Conservation (phyloP, 2,888 invertebrate species). For the Meghimatium bilineatum region DNA sequence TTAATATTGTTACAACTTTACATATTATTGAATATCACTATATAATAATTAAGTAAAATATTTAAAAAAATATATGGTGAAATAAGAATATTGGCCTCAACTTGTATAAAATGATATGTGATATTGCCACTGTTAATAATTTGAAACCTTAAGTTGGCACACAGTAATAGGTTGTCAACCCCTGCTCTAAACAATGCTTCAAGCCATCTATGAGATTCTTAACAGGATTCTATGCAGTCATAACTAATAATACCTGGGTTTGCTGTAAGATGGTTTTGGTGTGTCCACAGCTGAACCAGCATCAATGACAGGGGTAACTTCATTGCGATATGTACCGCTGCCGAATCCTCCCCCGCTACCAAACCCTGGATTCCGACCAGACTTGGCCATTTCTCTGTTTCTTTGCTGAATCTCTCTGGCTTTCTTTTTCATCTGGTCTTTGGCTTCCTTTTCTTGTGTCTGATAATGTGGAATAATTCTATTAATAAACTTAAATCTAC, state of each 20-base stretch:
- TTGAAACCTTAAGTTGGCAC: too few species aligned
- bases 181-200: too few species aligned
- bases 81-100: too few species aligned
- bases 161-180: too few species aligned
- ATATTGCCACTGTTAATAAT: too few species aligned
- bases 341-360: conserved; percentile 65
- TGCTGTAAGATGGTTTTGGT: conserved; percentile 71
- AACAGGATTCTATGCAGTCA: background rate
- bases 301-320: conserved; percentile 56
- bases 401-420: conserved; percentile 96
- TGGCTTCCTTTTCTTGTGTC: conserved; percentile 97
- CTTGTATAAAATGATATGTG: too few species aligned
- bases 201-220: too few species aligned
- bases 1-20: too few species aligned
- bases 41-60: too few species aligned
- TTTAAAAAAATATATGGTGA: too few species aligned
- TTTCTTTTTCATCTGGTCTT: conserved; percentile 97
- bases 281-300: conserved; percentile 64
- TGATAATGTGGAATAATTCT: background rate
- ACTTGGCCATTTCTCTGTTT: conserved; percentile 84
- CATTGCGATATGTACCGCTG: conserved; percentile 59
- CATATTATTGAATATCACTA: too few species aligned
- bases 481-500: background rate
- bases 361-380: conserved; percentile 59
- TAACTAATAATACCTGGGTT: conserved; percentile 63